Conservation (phyloP, 2,797 vertebrate genomes). For the Ammospiza maritima region DNA sequence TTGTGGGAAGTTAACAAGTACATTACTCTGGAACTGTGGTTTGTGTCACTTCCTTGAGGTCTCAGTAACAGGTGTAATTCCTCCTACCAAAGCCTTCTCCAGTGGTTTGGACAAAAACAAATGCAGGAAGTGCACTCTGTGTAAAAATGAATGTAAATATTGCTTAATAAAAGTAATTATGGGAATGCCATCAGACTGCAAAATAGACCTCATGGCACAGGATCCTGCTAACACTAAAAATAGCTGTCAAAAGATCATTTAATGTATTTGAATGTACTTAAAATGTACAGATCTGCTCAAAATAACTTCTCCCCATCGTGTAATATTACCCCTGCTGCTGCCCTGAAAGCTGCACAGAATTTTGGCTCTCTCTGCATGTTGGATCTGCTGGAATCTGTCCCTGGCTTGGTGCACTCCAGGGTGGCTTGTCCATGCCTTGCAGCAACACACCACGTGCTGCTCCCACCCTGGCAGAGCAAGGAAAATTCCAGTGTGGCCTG, state of each 20-base stretch:
- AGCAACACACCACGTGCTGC: neutral
- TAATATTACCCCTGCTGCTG: neutral
- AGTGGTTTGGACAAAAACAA: neutral
- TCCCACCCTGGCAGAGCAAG: neutral
- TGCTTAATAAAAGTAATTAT: neutral
- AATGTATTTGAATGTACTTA: neutral
- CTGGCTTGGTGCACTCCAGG: neutral
- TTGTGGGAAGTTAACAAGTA: neutral
- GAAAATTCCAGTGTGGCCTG: neutral
- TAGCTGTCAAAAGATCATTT: neutral
- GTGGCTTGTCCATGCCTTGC: neutral
- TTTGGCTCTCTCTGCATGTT: neutral
- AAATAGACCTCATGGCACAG: neutral
- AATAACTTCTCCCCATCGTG: neutral
- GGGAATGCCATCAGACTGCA: neutral
- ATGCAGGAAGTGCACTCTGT: neutral
- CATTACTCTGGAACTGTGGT: neutral
- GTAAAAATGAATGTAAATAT: neutral
- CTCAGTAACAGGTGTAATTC: slow-evolving; percentile 6
- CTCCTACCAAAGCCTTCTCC: neutral
- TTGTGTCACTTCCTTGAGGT: neutral
- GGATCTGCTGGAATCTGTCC: neutral
- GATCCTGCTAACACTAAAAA: neutral
- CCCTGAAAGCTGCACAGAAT: neutral
- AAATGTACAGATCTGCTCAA: neutral